Conservation (phyloP, 2,888 invertebrate species). For the Drosophila algonquin region DNA sequence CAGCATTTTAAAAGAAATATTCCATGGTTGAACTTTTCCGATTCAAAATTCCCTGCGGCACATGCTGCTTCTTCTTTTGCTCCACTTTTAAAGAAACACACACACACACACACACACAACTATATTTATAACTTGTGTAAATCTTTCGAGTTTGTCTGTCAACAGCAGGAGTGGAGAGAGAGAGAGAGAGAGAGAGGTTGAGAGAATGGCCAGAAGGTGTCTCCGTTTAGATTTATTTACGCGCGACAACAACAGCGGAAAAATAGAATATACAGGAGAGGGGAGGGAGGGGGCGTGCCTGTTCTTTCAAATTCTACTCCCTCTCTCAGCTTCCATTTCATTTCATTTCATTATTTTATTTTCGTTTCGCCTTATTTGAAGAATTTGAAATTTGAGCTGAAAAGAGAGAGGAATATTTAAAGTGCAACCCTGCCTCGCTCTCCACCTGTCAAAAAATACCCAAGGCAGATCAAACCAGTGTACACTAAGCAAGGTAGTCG, state of each 20-base stretch:
- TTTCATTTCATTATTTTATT: neutral
- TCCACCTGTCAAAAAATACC: slow-evolving; percentile 34
- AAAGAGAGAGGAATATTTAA: slow-evolving; percentile 13
- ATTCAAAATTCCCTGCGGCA: slow-evolving; percentile 32
- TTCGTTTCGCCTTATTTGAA: slow-evolving; percentile 8
- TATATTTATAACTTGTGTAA: slow-evolving; percentile 51
- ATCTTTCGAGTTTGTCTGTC: slow-evolving; percentile 45
- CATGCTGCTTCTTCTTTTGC: slow-evolving; percentile 35
- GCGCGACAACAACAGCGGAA: slow-evolving; percentile 30
- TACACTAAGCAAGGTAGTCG: too few species aligned
- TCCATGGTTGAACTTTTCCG: slow-evolving; percentile 35
- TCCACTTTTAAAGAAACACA: slow-evolving; percentile 25
- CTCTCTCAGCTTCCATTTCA: neutral
- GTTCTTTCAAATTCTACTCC: slow-evolving; percentile 3
- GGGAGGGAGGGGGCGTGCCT: too few species aligned
- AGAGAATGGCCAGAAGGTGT: neutral
- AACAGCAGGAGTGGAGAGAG: slow-evolving; percentile 17
- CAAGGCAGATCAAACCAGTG: slow-evolving; percentile 62
- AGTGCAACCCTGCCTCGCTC: slow-evolving; percentile 23
- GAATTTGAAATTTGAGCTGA: slow-evolving; percentile 58
- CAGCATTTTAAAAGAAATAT: slow-evolving; percentile 26
- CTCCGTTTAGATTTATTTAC: slow-evolving; percentile 27
- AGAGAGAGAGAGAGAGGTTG: neutral
- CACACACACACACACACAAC: neutral
- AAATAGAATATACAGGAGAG: slow-evolving; percentile 15